phyloP scores from a whole-genome alignment of 2,113 vertebrate genomes.

The Etheostoma cragini region DNA sequence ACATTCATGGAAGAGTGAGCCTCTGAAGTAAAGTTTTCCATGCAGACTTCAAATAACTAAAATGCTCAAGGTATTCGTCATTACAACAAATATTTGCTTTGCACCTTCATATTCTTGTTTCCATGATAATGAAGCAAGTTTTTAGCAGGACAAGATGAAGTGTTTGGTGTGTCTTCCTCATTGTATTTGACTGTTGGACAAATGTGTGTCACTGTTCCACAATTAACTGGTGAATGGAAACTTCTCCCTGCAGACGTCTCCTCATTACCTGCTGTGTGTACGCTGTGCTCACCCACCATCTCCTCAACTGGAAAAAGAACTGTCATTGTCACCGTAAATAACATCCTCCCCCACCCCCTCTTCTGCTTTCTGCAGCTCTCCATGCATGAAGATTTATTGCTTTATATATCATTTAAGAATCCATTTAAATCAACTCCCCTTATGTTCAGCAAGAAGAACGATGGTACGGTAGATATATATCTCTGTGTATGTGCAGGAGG shows the following conservation, averaged over 20 bases:
- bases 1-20: not conserved
- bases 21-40: not conserved
- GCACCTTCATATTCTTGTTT: conserved; percentile 1
- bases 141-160: not conserved
- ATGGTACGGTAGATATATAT: conserved; percentile 43
- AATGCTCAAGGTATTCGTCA: not conserved
- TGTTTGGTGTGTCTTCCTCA: not conserved
- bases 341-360: conserved; percentile 13
- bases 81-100: conserved; percentile 14
- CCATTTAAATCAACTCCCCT: conserved; percentile 64
- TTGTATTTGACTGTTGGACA: not conserved
- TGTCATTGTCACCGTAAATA: conserved; percentile 73
- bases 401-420: conserved; percentile 75
- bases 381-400: conserved; percentile 57
- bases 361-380: conserved; percentile 38
- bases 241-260: conserved; percentile 60
- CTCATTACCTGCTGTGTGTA: conserved; percentile 64
- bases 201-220: conserved; percentile 59
- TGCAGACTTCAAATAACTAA: conserved; percentile 3
- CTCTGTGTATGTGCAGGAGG: conserved; percentile 8
- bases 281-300: conserved; percentile 41
- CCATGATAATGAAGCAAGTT: not conserved
- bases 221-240: conserved; percentile 69
- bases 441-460: conserved; percentile 58
- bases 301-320: conserved; percentile 64